These are phyloP conservation scores for Dorcus hopei DNA, from an alignment of 2,888 invertebrate species.

Conservation along the genomic window DNA sequence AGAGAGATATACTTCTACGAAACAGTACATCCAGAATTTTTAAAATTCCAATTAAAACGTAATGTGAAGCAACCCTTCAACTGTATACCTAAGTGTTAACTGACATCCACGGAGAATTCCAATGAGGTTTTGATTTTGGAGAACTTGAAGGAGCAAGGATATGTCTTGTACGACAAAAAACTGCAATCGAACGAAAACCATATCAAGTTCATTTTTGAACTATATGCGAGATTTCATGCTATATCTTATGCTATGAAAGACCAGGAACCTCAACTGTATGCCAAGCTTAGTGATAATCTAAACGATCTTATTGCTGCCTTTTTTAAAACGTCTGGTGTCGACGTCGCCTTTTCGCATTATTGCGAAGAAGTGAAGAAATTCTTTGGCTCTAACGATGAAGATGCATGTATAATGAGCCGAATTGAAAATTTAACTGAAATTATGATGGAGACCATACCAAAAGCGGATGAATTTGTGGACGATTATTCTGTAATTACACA, in stretches of 20 bases:
- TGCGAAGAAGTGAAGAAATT: too few relatives aligned
- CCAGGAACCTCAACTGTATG: conserved; percentile 29
- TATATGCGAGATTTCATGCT: conserved; percentile 38
- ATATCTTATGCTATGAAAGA: conserved; percentile 34
- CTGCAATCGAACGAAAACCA: conserved; percentile 34
- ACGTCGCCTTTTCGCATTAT: too few relatives aligned
- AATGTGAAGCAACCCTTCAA: conserved; percentile 17
- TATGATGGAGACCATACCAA: too few relatives aligned
- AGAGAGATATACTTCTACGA: conserved; percentile 26
- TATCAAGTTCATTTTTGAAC: conserved; percentile 30
- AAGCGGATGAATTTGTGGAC: background rate
- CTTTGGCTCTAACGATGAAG: background rate
- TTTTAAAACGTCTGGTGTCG: too few relatives aligned
- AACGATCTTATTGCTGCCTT: too few relatives aligned
- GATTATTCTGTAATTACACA: conserved; percentile 11
- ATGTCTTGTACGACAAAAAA: conserved; percentile 31
- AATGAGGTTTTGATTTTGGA: conserved; percentile 32
- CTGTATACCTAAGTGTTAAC: conserved; percentile 19
- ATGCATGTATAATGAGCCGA: too few relatives aligned
- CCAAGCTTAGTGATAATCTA: conserved; percentile 8
- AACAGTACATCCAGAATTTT: conserved; percentile 19
- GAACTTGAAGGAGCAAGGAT: conserved; percentile 31
- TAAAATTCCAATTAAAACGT: conserved; percentile 19
- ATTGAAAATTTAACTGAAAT: too few relatives aligned
- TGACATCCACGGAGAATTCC: conserved; percentile 9